A percentile compares a stretch with the other conserved stretches of the same genome.
These are phyloP conservation scores for Lottia gigantea DNA, from an alignment of 2,888 invertebrate species.

Conservation along the genomic window DNA sequence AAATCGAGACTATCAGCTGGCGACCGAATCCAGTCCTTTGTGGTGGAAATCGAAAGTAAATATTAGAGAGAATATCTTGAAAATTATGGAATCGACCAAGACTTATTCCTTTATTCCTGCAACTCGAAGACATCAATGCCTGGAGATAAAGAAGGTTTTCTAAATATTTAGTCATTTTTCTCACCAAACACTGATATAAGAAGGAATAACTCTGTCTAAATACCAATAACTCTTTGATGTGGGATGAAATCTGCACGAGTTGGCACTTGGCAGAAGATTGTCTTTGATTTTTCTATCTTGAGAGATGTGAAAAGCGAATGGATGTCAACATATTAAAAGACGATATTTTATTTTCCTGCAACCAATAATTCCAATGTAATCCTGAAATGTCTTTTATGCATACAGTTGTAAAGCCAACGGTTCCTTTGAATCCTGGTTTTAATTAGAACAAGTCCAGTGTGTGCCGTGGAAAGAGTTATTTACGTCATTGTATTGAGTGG, in stretches of 20 bases:
- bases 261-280: background rate
- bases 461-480: too few relatives aligned
- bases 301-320: too few relatives aligned
- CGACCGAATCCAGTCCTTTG: background rate
- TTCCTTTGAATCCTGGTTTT: too few relatives aligned
- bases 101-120: background rate
- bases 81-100: background rate
- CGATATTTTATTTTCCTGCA: too few relatives aligned
- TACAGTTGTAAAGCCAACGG: too few relatives aligned
- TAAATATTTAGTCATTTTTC: constrained; percentile 10
- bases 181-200: constrained; percentile 7
- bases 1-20: constrained; percentile 7
- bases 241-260: background rate
- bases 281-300: too few relatives aligned
- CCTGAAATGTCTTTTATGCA: too few relatives aligned
- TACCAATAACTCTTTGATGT: constrained; percentile 1
- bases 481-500: too few relatives aligned
- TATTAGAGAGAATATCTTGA: background rate
- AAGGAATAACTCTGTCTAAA: background rate
- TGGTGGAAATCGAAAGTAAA: constrained; percentile 4
- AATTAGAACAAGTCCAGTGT: too few relatives aligned
- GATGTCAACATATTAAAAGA: too few relatives aligned
- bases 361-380: too few relatives aligned
- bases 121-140: background rate
- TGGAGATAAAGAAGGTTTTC: constrained; percentile 5